Percentiles rank a stretch among this genome's conserved stretches.
Conservation (phyloP, 2,797 vertebrate genomes). For the Gephyroberyx darwinii region DNA sequence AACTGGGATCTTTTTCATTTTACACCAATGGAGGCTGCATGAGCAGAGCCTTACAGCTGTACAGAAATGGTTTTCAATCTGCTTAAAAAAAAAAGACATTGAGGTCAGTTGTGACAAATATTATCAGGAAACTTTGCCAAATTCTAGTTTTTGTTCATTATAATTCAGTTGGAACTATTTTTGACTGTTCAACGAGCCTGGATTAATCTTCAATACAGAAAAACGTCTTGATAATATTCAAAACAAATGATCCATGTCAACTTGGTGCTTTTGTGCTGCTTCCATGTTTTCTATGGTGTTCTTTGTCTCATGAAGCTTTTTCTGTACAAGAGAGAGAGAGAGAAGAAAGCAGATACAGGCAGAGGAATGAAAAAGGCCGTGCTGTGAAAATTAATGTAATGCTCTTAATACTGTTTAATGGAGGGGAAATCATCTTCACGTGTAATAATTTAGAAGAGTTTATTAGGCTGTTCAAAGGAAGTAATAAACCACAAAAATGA, state of each 20-base stretch:
- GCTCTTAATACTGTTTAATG: slow-evolving; percentile 80
- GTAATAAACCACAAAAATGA: slow-evolving; percentile 79
- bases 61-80: slow-evolving; percentile 60
- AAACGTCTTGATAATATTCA: slow-evolving; percentile 63
- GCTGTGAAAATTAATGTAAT: slow-evolving; percentile 82
- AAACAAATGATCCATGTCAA: slow-evolving; percentile 57
- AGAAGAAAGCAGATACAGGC: slow-evolving; percentile 64
- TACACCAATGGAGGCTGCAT: slow-evolving; percentile 59
- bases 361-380: slow-evolving; percentile 75
- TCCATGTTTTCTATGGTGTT: slow-evolving; percentile 67
- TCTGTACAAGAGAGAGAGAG: slow-evolving; percentile 37
- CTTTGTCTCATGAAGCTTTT: slow-evolving; percentile 63
- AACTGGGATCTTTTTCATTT: slow-evolving; percentile 54
- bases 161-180: slow-evolving; percentile 19
- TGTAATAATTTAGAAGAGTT: slow-evolving; percentile 82
- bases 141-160: slow-evolving; percentile 18
- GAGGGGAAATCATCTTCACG: slow-evolving; percentile 75
- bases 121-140: slow-evolving; percentile 60
- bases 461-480: slow-evolving; percentile 81
- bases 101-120: slow-evolving; percentile 54
- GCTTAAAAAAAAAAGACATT: slow-evolving; percentile 35
- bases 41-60: slow-evolving; percentile 70
- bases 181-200: slow-evolving; percentile 45
- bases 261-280: slow-evolving; percentile 78
- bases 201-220: slow-evolving; percentile 34